Conservation (phyloP, 2,888 invertebrate genomes). For the Lymantria dispar region DNA sequence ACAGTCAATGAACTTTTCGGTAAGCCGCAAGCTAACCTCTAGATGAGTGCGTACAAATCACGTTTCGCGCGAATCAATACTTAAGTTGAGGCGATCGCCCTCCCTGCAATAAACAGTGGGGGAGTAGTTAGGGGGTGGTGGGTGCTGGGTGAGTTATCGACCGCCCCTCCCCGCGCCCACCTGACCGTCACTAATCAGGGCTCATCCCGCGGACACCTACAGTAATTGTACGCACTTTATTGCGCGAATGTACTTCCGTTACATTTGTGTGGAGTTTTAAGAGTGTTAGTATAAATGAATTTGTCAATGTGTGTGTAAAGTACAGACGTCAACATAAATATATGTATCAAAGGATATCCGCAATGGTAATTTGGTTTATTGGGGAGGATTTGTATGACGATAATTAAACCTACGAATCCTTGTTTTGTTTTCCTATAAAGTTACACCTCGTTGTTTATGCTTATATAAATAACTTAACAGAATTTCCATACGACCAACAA, state of each 20-base stretch:
- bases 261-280: constrained; percentile 29
- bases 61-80: constrained; percentile 83
- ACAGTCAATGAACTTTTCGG: constrained; percentile 46
- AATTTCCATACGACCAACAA: constrained; percentile 3
- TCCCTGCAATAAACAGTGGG: constrained; percentile 76
- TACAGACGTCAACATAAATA: constrained; percentile 32
- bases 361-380: constrained; percentile 46
- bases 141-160: constrained; percentile 60
- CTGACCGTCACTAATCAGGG: constrained; percentile 81
- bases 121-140: constrained; percentile 63
- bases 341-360: constrained; percentile 35
- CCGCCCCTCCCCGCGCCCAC: constrained; percentile 63
- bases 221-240: constrained; percentile 72
- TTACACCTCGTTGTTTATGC: constrained; percentile 17
- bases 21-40: constrained; percentile 70
- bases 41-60: constrained; percentile 83
- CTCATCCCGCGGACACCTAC: constrained; percentile 81
- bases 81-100: constrained; percentile 81
- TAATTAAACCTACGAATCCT: constrained; percentile 33
- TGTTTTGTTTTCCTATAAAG: constrained; percentile 32
- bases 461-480: constrained; percentile 16
- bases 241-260: constrained; percentile 44
- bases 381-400: constrained; percentile 39
- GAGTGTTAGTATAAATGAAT: constrained; percentile 18
- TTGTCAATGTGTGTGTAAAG: constrained; percentile 29